Evolutionary conservation across 2,113 vertebrate genomes (phyloP), one percentile per base, ranked within the genome.

Genomic region (Herpetotheres cachinnans): DNA sequence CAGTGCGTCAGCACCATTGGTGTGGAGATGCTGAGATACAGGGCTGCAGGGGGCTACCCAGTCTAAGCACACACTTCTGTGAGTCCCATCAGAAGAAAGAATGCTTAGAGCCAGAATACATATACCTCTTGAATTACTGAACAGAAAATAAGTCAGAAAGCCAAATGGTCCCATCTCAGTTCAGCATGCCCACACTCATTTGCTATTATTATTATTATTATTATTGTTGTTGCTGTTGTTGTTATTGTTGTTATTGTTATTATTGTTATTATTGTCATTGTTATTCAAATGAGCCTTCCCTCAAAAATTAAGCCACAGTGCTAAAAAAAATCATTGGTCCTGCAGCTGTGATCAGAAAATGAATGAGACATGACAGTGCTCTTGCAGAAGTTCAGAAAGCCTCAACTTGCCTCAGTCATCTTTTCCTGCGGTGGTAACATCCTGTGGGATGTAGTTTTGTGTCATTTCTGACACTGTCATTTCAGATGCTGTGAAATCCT

Each of bases 401-500:
- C 70, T 90, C 49, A 76, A 21, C 29, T 90, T 67, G 59, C 65
- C 59, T 92, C 69, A 62, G 73, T 84, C 65, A 90, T 87, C 82
- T 73, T 89, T 79, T 96, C 82, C 80, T 90, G 72, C 0, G 0
- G 56, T 55, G 50, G 59, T 84, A 90, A 79, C 65, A 59, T 76
- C 71, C 72, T 58, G 25, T 0, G 1, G 38, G 77, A 91, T 73
- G n/a, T 16, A 82, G 77, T 76, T 90, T 44, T 59, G 24, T 90
- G 79, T 73, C 42, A 69, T 79, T 84, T 84, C 56, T 84, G 69
- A 87, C 59, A 78, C 2, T 77, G 70, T 71, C 77, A 86, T 82
- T 91, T 96, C 81, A 85, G 83, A 91, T 59, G 46, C 7, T 91
- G 66, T 67, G 92, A 89, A 93, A 80, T 83, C 63, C 44, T 83